phyloP scores from a whole-genome alignment of 1,140 invertebrate species.

The Neodiprion lecontei region DNA sequence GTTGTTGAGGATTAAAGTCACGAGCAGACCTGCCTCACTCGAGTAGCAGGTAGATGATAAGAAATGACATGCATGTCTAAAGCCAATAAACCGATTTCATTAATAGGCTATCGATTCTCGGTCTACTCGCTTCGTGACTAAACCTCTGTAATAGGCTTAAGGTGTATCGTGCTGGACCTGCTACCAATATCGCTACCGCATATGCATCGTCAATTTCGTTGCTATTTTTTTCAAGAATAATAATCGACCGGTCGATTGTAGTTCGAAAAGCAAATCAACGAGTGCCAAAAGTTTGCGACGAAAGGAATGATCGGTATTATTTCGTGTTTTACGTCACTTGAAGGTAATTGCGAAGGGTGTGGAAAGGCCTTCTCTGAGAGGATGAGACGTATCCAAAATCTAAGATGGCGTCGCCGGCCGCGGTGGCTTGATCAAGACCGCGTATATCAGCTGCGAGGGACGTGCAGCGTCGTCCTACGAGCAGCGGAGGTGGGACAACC shows the following conservation, averaged over 20 bases:
- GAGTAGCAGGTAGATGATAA: conserved; percentile 9
- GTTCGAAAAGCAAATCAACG: too few relatives aligned
- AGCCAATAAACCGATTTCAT: conserved; percentile 13
- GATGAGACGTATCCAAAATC: too few relatives aligned
- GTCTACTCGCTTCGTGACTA: background rate
- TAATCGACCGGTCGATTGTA: background rate
- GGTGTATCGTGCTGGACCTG: background rate
- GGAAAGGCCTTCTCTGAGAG: too few relatives aligned
- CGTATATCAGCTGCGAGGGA: too few relatives aligned
- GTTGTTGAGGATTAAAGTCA: conserved; percentile 3
- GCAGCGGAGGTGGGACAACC: background rate
- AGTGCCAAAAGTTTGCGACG: too few relatives aligned
- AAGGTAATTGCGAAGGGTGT: too few relatives aligned
- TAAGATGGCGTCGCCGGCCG: too few relatives aligned
- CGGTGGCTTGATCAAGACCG: too few relatives aligned
- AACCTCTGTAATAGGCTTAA: conserved; percentile 11
- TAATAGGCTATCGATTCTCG: conserved; percentile 15
- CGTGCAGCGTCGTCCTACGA: too few relatives aligned
- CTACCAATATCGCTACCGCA: background rate
- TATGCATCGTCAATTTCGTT: background rate
- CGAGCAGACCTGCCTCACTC: background rate
- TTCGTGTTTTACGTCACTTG: too few relatives aligned
- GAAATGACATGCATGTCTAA: conserved; percentile 15
- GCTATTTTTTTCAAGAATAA: background rate
- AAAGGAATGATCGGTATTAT: too few relatives aligned